Conservation (phyloP, 2,888 invertebrate species). For the Periphyllus acericola region DNA sequence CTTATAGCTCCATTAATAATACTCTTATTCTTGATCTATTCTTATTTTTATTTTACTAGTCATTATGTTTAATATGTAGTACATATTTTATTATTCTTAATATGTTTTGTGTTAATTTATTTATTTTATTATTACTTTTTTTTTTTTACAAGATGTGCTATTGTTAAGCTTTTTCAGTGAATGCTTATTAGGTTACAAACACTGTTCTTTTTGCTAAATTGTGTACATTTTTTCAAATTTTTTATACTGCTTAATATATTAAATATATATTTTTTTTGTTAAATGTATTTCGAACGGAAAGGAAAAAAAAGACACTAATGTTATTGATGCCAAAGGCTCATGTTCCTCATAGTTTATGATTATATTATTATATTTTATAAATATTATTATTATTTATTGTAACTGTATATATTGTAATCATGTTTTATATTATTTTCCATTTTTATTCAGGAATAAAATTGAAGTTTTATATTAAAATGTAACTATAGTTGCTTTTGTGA, state of each 20-base stretch:
- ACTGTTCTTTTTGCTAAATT: background rate
- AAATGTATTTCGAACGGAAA: constrained; percentile 8
- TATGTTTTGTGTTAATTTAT: constrained; percentile 30
- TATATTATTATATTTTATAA: constrained; percentile 26
- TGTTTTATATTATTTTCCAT: constrained; percentile 28
- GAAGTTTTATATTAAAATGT: constrained; percentile 28
- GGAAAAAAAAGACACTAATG: constrained; percentile 47
- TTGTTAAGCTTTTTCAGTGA: background rate
- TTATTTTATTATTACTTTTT: background rate
- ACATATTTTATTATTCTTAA: background rate
- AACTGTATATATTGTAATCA: constrained; percentile 41
- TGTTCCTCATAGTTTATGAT: constrained; percentile 60
- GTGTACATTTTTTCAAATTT: background rate
- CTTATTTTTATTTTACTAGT: constrained; percentile 46
- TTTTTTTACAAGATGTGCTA: background rate
- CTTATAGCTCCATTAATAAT: background rate
- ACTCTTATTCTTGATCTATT: background rate
- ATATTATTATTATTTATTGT: constrained; percentile 46
- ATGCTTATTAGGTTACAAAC: background rate
- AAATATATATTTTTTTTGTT: background rate
- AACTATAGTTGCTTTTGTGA: background rate
- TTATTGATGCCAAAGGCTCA: constrained; percentile 59
- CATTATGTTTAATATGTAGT: constrained; percentile 52
- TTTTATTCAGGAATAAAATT: constrained; percentile 46
- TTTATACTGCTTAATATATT: background rate